Conservation (phyloP, 2,113 vertebrate species). For the Lamprotornis superbus region DNA sequence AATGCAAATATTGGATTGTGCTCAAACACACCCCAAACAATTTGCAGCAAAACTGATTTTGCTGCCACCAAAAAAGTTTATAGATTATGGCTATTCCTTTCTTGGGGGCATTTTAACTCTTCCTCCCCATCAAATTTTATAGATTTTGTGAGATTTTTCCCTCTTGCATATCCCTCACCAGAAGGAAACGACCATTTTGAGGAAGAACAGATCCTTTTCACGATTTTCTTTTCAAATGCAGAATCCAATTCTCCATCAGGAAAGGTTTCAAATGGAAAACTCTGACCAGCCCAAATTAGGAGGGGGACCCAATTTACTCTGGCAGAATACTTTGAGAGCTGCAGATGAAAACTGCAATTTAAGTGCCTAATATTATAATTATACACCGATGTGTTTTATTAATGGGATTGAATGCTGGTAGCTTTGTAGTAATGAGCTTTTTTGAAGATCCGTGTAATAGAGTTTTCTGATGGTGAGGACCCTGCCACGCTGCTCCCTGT, state of each 20-base stretch:
- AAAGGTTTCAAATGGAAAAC: conserved; percentile 11
- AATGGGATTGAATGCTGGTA: conserved; percentile 45
- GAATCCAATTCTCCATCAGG: neutral
- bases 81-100: neutral
- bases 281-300: neutral
- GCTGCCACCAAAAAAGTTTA: neutral
- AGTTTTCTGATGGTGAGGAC: conserved; percentile 42
- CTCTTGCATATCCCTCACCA: rapidly evolving
- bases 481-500: neutral
- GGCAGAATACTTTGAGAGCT: conserved; percentile 20
- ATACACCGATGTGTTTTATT: conserved; percentile 56
- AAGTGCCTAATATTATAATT: conserved; percentile 59
- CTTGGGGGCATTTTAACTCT: neutral
- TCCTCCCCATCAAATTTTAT: neutral
- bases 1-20: rapidly evolving
- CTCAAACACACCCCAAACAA: rapidly evolving
- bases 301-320: conserved; percentile 17
- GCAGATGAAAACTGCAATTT: conserved; percentile 63
- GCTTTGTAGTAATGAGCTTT: conserved; percentile 60
- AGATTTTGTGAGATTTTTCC: neutral
- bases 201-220: neutral
- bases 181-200: neutral
- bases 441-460: conserved; percentile 35
- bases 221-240: rapidly evolving
- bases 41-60: neutral